These are phyloP conservation scores for Megalops cyprinoides DNA, from an alignment of 2,797 vertebrate genomes.

Conservation along the genomic window DNA sequence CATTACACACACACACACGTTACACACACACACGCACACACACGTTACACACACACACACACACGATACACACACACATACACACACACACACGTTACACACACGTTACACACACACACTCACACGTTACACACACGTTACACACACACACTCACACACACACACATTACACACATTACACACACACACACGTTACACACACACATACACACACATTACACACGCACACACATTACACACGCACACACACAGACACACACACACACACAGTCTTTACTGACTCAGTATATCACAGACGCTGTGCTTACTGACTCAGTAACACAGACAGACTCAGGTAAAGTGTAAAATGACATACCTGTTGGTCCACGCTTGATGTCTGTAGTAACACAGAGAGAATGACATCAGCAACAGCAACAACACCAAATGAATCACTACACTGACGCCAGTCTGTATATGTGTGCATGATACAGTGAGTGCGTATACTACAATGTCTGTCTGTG, in stretches of 20 bases:
- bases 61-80: too few species aligned
- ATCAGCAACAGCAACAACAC: neutral
- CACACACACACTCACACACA: too few species aligned
- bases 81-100: too few species aligned
- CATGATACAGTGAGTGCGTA: neutral
- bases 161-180: too few species aligned
- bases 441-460: neutral
- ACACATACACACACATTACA: too few species aligned
- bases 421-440: neutral
- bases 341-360: conserved; percentile 47
- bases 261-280: neutral
- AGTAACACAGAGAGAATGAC: conserved; percentile 28
- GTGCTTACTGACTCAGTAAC: neutral
- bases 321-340: neutral
- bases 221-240: too few species aligned
- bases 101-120: too few species aligned
- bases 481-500: neutral
- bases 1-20: too few species aligned
- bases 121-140: too few species aligned
- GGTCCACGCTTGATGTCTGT: conserved; percentile 49
- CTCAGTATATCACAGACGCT: neutral
- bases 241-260: too few species aligned
- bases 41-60: too few species aligned
- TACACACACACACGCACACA: too few species aligned
- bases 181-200: neutral